phyloP scores from a whole-genome alignment of 2,888 invertebrate genomes.

The Troilus luridus region DNA sequence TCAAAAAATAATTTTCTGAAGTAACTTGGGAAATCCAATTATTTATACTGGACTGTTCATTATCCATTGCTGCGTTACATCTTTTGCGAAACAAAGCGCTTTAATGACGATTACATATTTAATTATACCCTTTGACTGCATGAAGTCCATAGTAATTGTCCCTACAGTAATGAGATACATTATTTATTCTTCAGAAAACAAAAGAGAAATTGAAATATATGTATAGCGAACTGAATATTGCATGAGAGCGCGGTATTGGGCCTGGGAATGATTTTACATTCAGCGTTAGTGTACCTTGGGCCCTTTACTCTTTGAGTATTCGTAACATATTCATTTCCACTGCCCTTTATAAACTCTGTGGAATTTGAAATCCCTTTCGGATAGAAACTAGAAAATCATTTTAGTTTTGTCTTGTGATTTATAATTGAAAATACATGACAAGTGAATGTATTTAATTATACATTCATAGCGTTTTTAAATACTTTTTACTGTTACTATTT shows the following conservation, averaged over 20 bases:
- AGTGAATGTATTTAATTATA: not conserved
- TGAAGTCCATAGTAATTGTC: not conserved
- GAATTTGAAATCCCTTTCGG: not conserved
- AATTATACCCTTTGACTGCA: not conserved
- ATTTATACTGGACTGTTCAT: not conserved
- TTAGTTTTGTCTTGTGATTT: not conserved
- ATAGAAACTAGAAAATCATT: not conserved
- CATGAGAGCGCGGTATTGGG: conserved; percentile 12
- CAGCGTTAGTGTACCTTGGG: not conserved
- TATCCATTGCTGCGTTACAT: not conserved
- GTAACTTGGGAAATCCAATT: not conserved
- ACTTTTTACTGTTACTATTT: not conserved
- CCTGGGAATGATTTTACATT: conserved; percentile 1
- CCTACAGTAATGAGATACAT: not conserved
- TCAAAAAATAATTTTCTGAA: not conserved
- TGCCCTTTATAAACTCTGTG: not conserved
- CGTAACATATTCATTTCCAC: conserved; percentile 3
- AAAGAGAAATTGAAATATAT: conserved; percentile 17
- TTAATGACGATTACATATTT: not conserved
- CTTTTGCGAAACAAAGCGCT: not conserved
- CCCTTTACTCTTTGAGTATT: conserved; percentile 26
- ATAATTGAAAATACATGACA: not conserved
- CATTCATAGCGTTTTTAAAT: not conserved
- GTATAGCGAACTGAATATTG: conserved; percentile 15
- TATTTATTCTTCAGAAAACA: conserved; percentile 16